Base-by-base conservation (phyloP, 2,113 vertebrate genomes). In the Pycnonotus jocosus region DNA sequence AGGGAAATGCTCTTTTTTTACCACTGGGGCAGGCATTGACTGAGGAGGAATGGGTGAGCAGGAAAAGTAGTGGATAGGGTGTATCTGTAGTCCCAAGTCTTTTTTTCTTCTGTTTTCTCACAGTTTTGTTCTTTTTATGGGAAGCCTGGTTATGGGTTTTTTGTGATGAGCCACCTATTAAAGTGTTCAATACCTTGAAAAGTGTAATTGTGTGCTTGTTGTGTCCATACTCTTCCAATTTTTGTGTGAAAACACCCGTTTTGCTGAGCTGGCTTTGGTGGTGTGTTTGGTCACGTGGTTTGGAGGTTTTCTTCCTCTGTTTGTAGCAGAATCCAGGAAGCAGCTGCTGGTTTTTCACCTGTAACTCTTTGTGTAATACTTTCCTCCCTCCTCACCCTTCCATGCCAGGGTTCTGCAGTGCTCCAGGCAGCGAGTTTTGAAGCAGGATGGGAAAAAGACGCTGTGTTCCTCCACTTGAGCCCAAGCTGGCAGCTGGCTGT, bases 371-470 rank as follows among this genome's bases (percentile, higher is more conserved):
- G 37, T 90, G 69, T 93, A 20, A 90, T 65, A 9, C 35, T 54
- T 86, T 86, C 40, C 6, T 31, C 25, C 15, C 3, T 0, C 22
- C n/a, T 66, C n/a, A 40, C 42, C 30, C 24, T 33, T 71, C 72
- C 35, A 42, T 71, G 51, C 74, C 97, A 98, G 98, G 97, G 97
- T 98, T 98, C 97, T 97, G 94, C 97, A 97, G 97, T 97, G 97
- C 96, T 98, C 97, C 96, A 95, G 97, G 96, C 95, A 93, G 96
- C 83, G 3, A 96, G 97, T 97, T 97, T 94, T 96, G 95, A 96
- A 97, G 98, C 98, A 98, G 98, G 97, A 98, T 98, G 98, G 98
- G 98, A 97, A 98, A 98, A 97, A 98, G 98, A 98, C 98, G 98
- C 93, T 98, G 98, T 96, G 98, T 98, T 94, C 98, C 98, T 97